These are phyloP conservation scores for Trachelipus rathkii DNA, from an alignment of 1,140 invertebrate species.

Conservation along the genomic window DNA sequence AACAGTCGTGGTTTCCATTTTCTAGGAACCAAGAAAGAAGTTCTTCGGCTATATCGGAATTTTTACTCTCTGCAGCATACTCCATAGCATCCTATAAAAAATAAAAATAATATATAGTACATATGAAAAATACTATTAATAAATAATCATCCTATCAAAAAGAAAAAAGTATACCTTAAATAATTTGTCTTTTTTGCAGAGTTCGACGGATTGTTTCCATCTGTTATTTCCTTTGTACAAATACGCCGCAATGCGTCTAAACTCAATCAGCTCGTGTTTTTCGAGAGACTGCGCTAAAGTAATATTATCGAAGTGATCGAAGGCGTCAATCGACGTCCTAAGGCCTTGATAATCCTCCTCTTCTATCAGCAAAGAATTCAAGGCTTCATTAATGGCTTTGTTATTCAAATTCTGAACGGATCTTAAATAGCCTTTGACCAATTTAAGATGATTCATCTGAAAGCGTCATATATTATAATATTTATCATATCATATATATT, in stretches of 20 bases:
- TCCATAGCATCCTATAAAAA: slow-evolving; percentile 91
- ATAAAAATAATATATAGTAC: slow-evolving; percentile 27
- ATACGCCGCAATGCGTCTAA: slow-evolving; percentile 97
- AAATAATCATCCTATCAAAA: too few relatives aligned
- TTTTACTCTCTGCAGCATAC: slow-evolving; percentile 95
- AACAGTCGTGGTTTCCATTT: slow-evolving; percentile 92
- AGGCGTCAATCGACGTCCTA: slow-evolving; percentile 95
- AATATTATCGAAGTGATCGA: slow-evolving; percentile 99
- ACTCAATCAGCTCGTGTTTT: slow-evolving; percentile 98
- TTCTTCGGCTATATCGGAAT: slow-evolving; percentile 94
- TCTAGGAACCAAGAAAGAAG: slow-evolving; percentile 96
- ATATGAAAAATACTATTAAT: too few relatives aligned
- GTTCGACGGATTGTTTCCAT: slow-evolving; percentile 98
- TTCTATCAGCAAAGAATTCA: slow-evolving; percentile 94
- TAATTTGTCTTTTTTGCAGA: slow-evolving; percentile 71
- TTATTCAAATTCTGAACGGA: slow-evolving; percentile 98
- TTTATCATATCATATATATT: not conserved
- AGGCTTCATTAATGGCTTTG: slow-evolving; percentile 97
- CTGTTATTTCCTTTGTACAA: slow-evolving; percentile 99
- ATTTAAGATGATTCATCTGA: slow-evolving; percentile 72
- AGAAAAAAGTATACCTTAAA: slow-evolving; percentile 41
- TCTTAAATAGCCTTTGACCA: slow-evolving; percentile 95
- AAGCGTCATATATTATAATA: slow-evolving; percentile 30
- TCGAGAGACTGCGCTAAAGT: slow-evolving; percentile 93
- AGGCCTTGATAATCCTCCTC: slow-evolving; percentile 97